phyloP scores from a whole-genome alignment of 2,797 vertebrate species.

The Trachurus trachurus region DNA sequence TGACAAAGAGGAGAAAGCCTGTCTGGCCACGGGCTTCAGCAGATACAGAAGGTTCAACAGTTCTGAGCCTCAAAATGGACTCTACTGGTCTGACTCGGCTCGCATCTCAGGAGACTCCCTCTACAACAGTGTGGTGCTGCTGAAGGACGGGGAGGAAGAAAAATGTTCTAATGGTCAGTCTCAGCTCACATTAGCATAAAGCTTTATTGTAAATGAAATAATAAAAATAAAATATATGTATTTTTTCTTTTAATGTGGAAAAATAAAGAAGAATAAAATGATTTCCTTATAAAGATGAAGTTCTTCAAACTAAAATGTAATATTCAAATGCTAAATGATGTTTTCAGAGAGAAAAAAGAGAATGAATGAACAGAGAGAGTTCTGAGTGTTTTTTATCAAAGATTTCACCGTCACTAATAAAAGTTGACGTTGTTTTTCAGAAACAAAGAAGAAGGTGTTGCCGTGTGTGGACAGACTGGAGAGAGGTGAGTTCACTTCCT shows the following conservation, averaged over 20 bases:
- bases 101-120: fast-evolving
- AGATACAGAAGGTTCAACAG: fast-evolving
- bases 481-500: too few relatives aligned
- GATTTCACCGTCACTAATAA: too few relatives aligned
- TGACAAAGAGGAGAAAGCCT: fast-evolving
- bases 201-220: too few relatives aligned
- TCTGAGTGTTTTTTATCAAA: too few relatives aligned
- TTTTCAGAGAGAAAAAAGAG: background rate
- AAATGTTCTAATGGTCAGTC: fast-evolving
- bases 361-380: background rate
- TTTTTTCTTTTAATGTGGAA: too few relatives aligned
- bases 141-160: fast-evolving
- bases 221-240: too few relatives aligned
- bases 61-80: fast-evolving
- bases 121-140: slow-evolving; percentile 60
- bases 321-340: too few relatives aligned
- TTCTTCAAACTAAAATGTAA: too few relatives aligned
- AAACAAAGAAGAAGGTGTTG: too few relatives aligned
- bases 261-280: too few relatives aligned
- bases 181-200: background rate
- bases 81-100: fast-evolving
- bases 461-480: fast-evolving
- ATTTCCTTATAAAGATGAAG: too few relatives aligned
- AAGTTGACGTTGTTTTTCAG: too few relatives aligned
- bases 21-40: slow-evolving; percentile 79